Base-by-base conservation (phyloP, 2,113 vertebrate genomes). In the Machaerirhynchus nigripectus region DNA sequence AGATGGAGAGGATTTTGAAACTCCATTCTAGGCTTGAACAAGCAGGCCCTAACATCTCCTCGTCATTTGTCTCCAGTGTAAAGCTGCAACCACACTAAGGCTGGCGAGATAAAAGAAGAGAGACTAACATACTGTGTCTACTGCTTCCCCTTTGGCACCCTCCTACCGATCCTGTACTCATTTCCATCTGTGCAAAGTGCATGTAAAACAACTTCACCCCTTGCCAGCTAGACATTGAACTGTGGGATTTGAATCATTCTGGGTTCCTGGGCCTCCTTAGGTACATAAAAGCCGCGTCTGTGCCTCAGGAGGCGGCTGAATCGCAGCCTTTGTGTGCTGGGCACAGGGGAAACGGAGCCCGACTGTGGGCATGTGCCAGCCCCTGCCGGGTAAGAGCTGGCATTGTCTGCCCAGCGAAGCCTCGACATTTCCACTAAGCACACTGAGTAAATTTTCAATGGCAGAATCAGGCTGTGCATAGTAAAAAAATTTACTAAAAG, bases 181-280 rank as follows among this genome's bases (percentile, higher is more conserved):
- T 80, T 95, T 95, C 85, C 82, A 93, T 93, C 60, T 92, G 92
- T 78, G 79, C 87, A 88, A 96, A 93, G 79, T 84, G 75, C 88
- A 86, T 84, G 92, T 83, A 95, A 95, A 96, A 88, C 79, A 90
- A 90, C 64, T 83, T 96, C 95, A 86, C 42, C 75, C 90, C 52
- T 93, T 70, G 71, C 73, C 70, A 83, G 68, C 64, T 68, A 83
- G 82, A 65, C 44, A 70, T 1, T 30, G n/a, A 88, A 77, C 59
- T 5, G 4, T 1, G 13, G 69, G 83, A 81, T 71, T 49, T 68
- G 52, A 82, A 71, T 49, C 6, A 1, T 68, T 95, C 61, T 78
- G 6, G 1, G 44, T 37, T 90, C 64, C 78, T 59, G 90, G 57
- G 90, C 68, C 85, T 90, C 52, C 50, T 63, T 56, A 53, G 57